phyloP scores from a whole-genome alignment of 2,797 vertebrate species.

The Pseudochirops cupreus region DNA sequence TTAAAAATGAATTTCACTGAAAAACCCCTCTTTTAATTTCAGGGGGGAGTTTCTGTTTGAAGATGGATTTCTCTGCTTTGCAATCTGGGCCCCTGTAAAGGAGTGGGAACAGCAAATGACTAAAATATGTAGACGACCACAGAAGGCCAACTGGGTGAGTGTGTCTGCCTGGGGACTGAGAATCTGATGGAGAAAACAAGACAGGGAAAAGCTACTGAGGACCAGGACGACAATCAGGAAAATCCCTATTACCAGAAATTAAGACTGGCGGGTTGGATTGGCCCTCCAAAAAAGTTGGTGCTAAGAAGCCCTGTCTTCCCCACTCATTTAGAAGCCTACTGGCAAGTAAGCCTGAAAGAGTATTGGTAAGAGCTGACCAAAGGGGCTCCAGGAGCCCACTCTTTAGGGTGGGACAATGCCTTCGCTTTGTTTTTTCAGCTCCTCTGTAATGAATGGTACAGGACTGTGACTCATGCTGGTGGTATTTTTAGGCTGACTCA shows the following conservation, averaged over 20 bases:
- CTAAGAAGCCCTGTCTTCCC: background rate
- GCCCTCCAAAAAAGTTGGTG: background rate
- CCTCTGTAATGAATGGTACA: constrained; percentile 17
- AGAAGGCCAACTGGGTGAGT: constrained; percentile 75
- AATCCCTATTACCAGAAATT: accelerated
- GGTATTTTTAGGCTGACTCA: constrained; percentile 39
- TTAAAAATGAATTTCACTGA: constrained; percentile 1
- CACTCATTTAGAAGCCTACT: accelerated
- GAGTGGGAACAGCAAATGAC: constrained; percentile 52
- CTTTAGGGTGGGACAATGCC: constrained; percentile 6
- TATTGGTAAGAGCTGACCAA: background rate
- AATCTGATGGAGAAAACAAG: constrained; percentile 36
- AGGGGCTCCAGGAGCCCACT: background rate
- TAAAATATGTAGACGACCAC: constrained; percentile 73
- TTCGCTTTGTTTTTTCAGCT: background rate
- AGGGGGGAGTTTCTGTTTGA: constrained; percentile 67
- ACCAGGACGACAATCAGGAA: background rate
- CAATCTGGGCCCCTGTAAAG: constrained; percentile 49
- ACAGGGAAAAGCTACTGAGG: too few relatives aligned
- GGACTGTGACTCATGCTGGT: constrained; percentile 51
- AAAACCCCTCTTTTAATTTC: constrained; percentile 47
- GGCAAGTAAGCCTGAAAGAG: background rate
- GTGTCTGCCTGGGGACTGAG: constrained; percentile 71
- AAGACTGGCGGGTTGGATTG: accelerated
- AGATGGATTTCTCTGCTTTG: constrained; percentile 66